A percentile compares a stretch with the other conserved stretches of the same genome.
Evolutionary conservation across 2,797 vertebrate species (phyloP).

Genomic region (Hafferia zeledoni): DNA sequence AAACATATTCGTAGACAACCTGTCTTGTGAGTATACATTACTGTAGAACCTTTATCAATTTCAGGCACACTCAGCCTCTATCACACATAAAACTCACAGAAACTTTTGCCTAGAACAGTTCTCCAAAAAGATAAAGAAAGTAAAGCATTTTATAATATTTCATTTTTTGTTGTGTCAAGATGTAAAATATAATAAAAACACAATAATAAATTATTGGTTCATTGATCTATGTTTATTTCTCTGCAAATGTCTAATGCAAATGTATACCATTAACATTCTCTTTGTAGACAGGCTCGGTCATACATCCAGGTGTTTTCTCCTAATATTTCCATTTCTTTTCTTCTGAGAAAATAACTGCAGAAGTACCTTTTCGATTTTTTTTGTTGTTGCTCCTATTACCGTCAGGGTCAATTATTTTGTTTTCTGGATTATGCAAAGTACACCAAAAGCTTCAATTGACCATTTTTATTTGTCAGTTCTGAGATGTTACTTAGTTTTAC

Average conservation of each 20-base stretch:
- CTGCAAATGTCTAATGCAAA: slow-evolving; percentile 57
- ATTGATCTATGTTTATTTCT: slow-evolving; percentile 30
- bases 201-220: slow-evolving; percentile 54
- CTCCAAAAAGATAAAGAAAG: slow-evolving; percentile 26
- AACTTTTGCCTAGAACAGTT: slow-evolving; percentile 49
- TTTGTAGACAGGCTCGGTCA: background rate
- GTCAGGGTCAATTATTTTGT: background rate
- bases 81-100: slow-evolving; percentile 52
- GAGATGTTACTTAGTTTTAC: background rate
- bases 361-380: background rate
- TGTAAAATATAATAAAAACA: slow-evolving; percentile 33
- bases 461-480: background rate
- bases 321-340: background rate
- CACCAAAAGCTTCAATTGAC: background rate
- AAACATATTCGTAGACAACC: slow-evolving; percentile 67
- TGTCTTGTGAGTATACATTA: slow-evolving; percentile 52
- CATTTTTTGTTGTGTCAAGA: slow-evolving; percentile 3
- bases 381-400: background rate
- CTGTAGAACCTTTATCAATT: slow-evolving; percentile 69
- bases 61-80: slow-evolving; percentile 58
- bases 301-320: background rate
- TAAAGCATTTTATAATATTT: slow-evolving; percentile 38
- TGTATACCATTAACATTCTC: slow-evolving; percentile 8
- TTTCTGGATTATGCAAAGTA: slow-evolving; percentile 6
- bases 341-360: background rate